Evolutionary conservation across 2,888 invertebrate genomes (phyloP).

Genomic region (Boloria selene): DNA sequence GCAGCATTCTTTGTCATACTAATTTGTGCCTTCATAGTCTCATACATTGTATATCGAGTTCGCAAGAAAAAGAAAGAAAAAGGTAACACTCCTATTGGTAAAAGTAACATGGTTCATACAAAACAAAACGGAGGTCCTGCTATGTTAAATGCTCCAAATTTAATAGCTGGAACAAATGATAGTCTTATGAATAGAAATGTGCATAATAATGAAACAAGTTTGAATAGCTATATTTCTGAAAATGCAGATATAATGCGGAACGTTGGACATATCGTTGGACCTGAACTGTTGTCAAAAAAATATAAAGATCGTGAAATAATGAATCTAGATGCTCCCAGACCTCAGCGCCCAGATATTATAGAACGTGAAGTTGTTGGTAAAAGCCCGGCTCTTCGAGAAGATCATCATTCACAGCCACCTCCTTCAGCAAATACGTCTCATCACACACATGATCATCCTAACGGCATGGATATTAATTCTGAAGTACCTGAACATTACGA

Average conservation of each 20-base stretch:
- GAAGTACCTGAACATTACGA: constrained; percentile 97
- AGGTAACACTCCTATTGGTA: constrained; percentile 84
- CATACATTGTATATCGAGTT: constrained; percentile 95
- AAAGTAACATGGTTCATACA: constrained; percentile 87
- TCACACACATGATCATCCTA: constrained; percentile 87
- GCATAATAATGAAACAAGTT: constrained; percentile 86
- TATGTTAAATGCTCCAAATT: constrained; percentile 86
- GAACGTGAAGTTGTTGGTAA: constrained; percentile 94
- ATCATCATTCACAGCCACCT: constrained; percentile 90
- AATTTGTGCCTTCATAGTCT: constrained; percentile 93
- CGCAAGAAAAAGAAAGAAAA: constrained; percentile 94
- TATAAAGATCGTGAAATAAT: constrained; percentile 93
- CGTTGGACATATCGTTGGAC: constrained; percentile 90
- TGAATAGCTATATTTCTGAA: constrained; percentile 87
- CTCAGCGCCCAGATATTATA: constrained; percentile 96
- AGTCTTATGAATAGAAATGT: constrained; percentile 86
- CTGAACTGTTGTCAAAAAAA: constrained; percentile 93
- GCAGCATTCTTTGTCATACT: constrained; percentile 96
- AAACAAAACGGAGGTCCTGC: constrained; percentile 89
- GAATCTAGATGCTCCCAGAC: constrained; percentile 86
- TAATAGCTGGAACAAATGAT: constrained; percentile 86
- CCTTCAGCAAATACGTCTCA: constrained; percentile 87
- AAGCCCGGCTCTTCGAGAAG: constrained; percentile 89
- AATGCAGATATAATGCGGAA: constrained; percentile 89
- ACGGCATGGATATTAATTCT: constrained; percentile 88